Evolutionary conservation across 2,113 vertebrate species (phyloP).

Genomic region (Vimba vimba): DNA sequence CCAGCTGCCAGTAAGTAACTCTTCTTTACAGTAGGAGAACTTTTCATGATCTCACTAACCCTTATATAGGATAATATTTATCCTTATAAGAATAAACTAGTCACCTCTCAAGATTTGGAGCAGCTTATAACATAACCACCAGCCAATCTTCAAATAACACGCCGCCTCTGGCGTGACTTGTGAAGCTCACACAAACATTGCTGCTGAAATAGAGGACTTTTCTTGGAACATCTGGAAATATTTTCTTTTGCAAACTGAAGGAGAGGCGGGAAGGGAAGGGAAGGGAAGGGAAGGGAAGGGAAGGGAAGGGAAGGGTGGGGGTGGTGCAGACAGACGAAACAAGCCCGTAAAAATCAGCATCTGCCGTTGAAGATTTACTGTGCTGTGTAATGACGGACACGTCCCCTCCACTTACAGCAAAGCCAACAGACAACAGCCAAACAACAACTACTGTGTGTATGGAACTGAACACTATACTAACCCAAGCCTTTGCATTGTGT

Average conservation of each 20-base stretch:
- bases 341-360: slow-evolving; percentile 60
- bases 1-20: no score
- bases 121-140: not conserved
- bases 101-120: not conserved
- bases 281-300: slow-evolving; percentile 23
- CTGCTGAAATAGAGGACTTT: slow-evolving; percentile 65
- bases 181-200: slow-evolving; percentile 58
- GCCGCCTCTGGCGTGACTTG: slow-evolving; percentile 61
- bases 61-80: no score
- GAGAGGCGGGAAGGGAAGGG: slow-evolving; percentile 19
- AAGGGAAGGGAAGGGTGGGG: slow-evolving; percentile 27
- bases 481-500: not conserved
- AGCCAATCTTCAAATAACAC: slow-evolving; percentile 43
- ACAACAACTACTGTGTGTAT: slow-evolving; percentile 3
- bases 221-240: slow-evolving; percentile 74
- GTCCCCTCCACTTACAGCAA: slow-evolving; percentile 1
- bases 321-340: slow-evolving; percentile 56
- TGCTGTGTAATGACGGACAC: slow-evolving; percentile 30
- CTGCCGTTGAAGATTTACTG: slow-evolving; percentile 57
- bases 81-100: not conserved
- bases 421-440: not conserved
- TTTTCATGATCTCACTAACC: not conserved
- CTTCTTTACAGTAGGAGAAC: not conserved
- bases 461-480: not conserved
- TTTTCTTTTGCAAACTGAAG: slow-evolving; percentile 65